Evolutionary conservation across 1,140 invertebrate genomes (phyloP), one percentile per base, ranked within the genome.

Genomic region (Dysdera silvatica): DNA sequence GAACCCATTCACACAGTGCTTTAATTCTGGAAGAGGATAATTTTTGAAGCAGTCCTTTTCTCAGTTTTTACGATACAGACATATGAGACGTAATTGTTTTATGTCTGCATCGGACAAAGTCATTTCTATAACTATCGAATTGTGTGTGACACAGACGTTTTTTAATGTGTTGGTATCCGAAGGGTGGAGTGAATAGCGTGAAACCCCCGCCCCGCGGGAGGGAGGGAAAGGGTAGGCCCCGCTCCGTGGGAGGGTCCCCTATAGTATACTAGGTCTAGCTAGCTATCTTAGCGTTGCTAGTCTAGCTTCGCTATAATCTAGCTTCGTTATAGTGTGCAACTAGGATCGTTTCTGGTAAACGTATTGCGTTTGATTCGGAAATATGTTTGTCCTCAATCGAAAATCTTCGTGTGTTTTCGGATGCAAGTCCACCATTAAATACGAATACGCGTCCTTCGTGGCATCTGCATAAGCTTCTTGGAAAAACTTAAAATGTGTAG

Each of bases 401-500:
- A 58, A 16, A 29, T n/a, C 16, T n/a, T 59, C 57, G 20, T 20
- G 10, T 16, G 59, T 53, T 7, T 47, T 5, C 14, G 29, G 48
- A 43, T 18, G 31, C 7, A 45, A 10, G 26, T 61, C 59, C 29
- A 51, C 29, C 12, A 60, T 8, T 28, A 60, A 26, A 41, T 60
- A 60, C 12, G 33, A 41, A 26, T 20, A 52, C 0, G 35, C 23
- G 10, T 31, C 23, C 23, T 33, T 40, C 8, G 47, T 60, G n/a
- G 47, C 47, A 52, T 60, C 47, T 29, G 40, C 14, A 70, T 74
- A 77, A 18, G 72, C 66, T 60, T 76, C 72, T 71, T 72, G 69
- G 16, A 77, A 33, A 67, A 74, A 75, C 65, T 73, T 74, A 14
- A 67, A 26, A 68, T 76, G 71, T 62, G 73, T 71, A 2, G 73